Base-by-base conservation (phyloP, 2,113 vertebrate species). In the Pelobates fuscus region DNA sequence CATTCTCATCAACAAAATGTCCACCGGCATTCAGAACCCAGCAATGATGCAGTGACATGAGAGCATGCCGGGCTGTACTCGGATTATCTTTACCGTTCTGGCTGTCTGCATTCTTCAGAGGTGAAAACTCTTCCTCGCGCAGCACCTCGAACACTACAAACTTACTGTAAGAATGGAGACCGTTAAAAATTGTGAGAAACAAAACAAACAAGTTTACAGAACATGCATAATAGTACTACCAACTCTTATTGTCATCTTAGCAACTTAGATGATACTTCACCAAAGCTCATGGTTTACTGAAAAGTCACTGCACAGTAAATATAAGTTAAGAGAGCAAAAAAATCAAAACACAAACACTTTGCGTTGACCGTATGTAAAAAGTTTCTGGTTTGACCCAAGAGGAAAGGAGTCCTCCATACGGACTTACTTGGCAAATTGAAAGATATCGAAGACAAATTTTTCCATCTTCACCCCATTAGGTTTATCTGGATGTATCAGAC, bases 381-480 rank as follows among this genome's bases (percentile, higher is more conserved):
- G n/a, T n/a, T n/a, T n/a, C n/a, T n/a, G n/a, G n/a, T n/a, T n/a
- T n/a, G n/a, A n/a, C n/a, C n/a, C n/a, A n/a, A n/a, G n/a, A n/a
- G n/a, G n/a, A n/a, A n/a, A n/a, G n/a, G n/a, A n/a, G n/a, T n/a
- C n/a, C n/a, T n/a, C n/a, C n/a, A n/a, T n/a, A 37, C n/a, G 1
- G 52, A 86, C 96, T 70, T 92, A 98, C 97, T 95, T 96, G 78
- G 97, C 92, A 82, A 98, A 99, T 87, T 95, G 96, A 88, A 99
- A 98, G 89, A 99, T 97, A 88, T 99, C 96, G 1, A 98, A 98
- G 79, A 98, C 97, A 1, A 99, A 99, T 79, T 99, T 98, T 81
- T 98, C 97, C 96, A 98, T 98, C 86, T 99, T 98, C 79, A 98
- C 96, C 46, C 96, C 97, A 0, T 99, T 99, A 41, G 97, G 96